Percentiles rank a stretch among this genome's conserved stretches.
Evolutionary conservation across 92 coral and sea anemone species (phyloP).

Genomic region (Epizoanthus rinbou): DNA sequence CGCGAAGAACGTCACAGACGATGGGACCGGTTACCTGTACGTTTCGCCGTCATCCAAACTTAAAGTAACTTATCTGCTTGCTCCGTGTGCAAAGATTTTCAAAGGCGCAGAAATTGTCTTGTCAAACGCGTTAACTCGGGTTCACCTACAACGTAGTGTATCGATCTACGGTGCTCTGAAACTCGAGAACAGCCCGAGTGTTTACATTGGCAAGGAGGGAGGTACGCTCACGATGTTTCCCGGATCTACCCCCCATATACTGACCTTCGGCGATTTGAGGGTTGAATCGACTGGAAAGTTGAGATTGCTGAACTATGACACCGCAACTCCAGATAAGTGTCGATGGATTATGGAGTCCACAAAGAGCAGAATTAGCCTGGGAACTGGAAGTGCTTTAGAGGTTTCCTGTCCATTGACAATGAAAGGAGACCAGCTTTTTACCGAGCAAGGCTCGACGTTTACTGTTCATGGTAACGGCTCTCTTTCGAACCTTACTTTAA

Average conservation of each 20-base stretch:
- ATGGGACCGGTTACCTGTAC: constrained; percentile 59
- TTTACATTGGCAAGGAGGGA: constrained; percentile 53
- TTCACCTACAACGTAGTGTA: constrained; percentile 49
- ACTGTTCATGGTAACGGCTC: constrained; percentile 19
- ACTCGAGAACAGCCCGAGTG: constrained; percentile 53
- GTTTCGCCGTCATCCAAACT: constrained; percentile 54
- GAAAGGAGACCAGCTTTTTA: constrained; percentile 38
- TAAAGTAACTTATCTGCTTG: constrained; percentile 38
- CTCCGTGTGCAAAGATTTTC: constrained; percentile 66
- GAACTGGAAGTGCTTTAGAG: constrained; percentile 10
- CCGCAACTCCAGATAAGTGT: constrained; percentile 37
- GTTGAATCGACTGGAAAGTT: constrained; percentile 42
- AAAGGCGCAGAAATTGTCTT: constrained; percentile 47
- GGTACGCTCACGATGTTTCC: constrained; percentile 62
- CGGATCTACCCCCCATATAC: constrained; percentile 47
- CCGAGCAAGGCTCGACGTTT: constrained; percentile 43
- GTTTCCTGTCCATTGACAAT: constrained; percentile 45
- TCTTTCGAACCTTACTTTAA: constrained; percentile 38
- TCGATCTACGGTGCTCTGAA: constrained; percentile 55
- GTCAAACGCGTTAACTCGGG: constrained; percentile 28
- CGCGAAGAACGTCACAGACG: constrained; percentile 54
- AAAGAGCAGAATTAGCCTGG: neutral
- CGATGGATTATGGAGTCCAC: constrained; percentile 44
- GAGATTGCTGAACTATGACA: constrained; percentile 43
- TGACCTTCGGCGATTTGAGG: constrained; percentile 35